phyloP scores from a whole-genome alignment of 2,797 vertebrate species.

The Sylvia borin region DNA sequence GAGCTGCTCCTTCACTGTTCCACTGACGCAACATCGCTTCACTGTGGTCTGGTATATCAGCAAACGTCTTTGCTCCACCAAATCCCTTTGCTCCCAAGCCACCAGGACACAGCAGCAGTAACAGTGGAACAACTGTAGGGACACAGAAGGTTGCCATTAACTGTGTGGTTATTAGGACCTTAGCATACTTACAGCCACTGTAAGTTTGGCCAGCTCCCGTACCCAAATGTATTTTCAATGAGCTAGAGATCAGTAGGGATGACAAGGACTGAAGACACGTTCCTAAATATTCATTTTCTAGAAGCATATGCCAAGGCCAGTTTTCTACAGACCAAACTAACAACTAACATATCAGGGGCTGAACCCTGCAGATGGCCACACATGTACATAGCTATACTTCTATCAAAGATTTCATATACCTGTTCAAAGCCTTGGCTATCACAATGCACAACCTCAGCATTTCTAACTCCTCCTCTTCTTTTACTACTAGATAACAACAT shows the following conservation, averaged over 20 bases:
- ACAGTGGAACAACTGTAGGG: conserved; percentile 83
- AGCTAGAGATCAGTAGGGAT: background rate
- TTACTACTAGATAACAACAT: background rate
- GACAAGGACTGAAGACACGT: background rate
- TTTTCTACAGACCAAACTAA: background rate
- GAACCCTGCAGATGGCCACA: background rate
- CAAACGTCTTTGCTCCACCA: conserved; percentile 25
- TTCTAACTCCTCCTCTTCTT: background rate
- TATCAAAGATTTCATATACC: background rate
- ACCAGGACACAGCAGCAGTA: conserved; percentile 85
- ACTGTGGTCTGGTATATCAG: conserved; percentile 80
- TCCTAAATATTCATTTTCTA: background rate
- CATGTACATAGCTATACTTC: background rate
- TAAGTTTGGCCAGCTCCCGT: background rate
- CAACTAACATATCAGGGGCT: background rate
- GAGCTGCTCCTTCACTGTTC: conserved; percentile 87
- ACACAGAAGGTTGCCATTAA: background rate
- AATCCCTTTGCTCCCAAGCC: conserved; percentile 74
- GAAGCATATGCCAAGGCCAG: background rate
- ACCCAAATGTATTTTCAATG: background rate
- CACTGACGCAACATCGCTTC: conserved; percentile 86
- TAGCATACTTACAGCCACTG: background rate
- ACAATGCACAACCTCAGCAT: background rate
- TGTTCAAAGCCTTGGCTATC: background rate
- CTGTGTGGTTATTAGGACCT: background rate